Base-by-base conservation (phyloP, 2,888 invertebrate species). In the Hirtodrosophila duncani region DNA sequence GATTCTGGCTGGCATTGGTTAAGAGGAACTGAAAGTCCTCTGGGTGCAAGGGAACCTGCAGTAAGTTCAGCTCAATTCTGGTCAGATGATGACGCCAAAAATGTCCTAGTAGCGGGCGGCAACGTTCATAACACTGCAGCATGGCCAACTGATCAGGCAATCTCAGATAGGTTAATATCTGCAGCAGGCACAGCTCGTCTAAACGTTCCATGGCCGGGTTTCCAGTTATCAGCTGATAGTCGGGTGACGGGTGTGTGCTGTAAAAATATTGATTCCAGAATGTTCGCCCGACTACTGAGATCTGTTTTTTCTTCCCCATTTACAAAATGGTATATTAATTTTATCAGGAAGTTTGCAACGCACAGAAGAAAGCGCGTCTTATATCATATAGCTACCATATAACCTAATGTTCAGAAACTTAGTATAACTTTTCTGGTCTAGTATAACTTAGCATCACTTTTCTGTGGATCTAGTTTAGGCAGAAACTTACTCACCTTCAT, bases 401-500 rank as follows among this genome's bases (percentile, higher is more conserved):
- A n/a, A n/a, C n/a, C n/a, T n/a, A n/a, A n/a, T n/a, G n/a, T n/a
- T n/a, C n/a, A n/a, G n/a, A n/a, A n/a, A n/a, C n/a, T n/a, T n/a
- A n/a, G n/a, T n/a, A n/a, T n/a, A n/a, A n/a, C n/a, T n/a, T n/a
- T n/a, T n/a, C n/a, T n/a, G n/a, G n/a, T n/a, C n/a, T n/a, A n/a
- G n/a, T n/a, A n/a, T n/a, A n/a, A n/a, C n/a, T n/a, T n/a, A 11
- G 3, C 18, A 10, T 8, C 13, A 14, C 7, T 16, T 41, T 16
- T 16, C 3, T 7, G 13, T 8, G n/a, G n/a, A n/a, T n/a, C n/a
- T n/a, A n/a, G 10, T 14, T 7, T 16, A 14, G n/a, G 18, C 18
- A 6, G 9, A 13, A 7, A 2, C 7, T 16, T 10, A 71, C 86
- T 85, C 58, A 87, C 87, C 87, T 59, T 87, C 86, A 50, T 87